phyloP scores from a whole-genome alignment of 2,113 vertebrate genomes.

The Hemichromis elongatus region DNA sequence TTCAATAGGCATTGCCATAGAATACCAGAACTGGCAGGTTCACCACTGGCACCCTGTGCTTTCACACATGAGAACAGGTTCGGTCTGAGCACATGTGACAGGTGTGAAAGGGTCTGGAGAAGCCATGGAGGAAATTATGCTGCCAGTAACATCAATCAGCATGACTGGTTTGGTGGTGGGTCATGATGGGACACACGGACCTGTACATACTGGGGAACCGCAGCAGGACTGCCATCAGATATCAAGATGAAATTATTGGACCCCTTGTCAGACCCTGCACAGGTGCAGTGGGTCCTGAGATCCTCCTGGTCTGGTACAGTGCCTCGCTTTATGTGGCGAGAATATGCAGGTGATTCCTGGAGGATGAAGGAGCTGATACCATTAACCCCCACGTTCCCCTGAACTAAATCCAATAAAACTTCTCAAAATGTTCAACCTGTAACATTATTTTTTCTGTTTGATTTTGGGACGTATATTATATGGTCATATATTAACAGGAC shows the following conservation, averaged over 20 bases:
- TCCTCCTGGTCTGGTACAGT: neutral
- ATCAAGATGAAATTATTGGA: neutral
- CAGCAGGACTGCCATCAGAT: neutral
- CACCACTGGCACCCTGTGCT: neutral
- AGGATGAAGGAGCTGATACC: neutral
- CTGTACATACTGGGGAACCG: neutral
- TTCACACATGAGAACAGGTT: neutral
- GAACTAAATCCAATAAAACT: neutral
- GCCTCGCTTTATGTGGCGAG: neutral
- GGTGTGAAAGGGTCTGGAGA: neutral
- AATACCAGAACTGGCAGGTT: neutral
- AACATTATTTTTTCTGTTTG: accelerated
- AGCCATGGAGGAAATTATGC: neutral
- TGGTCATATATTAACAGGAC: no score
- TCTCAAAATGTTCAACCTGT: neutral
- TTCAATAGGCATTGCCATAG: neutral
- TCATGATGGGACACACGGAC: neutral
- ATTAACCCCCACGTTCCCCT: neutral
- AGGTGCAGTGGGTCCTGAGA: neutral
- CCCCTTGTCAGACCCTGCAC: neutral
- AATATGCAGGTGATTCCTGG: neutral
- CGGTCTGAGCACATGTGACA: neutral
- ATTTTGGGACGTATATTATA: no score
- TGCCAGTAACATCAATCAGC: neutral
- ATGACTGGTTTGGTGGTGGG: neutral